These are phyloP conservation scores for Hirtodrosophila trivittata DNA, from an alignment of 2,888 invertebrate genomes.

Conservation along the genomic window DNA sequence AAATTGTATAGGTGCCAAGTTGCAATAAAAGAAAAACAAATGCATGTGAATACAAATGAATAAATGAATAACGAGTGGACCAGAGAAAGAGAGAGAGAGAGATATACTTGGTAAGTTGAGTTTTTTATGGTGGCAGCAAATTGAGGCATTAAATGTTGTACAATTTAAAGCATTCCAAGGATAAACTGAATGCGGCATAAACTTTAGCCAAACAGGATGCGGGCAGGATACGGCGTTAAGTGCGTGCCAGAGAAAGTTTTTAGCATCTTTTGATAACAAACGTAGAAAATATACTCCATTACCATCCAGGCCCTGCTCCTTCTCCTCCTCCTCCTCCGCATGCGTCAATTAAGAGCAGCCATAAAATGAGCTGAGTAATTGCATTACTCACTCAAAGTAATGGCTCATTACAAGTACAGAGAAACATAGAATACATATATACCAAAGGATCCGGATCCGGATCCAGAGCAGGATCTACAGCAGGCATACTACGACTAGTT, in stretches of 20 bases:
- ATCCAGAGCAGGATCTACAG: too few relatives aligned
- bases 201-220: conserved; percentile 5
- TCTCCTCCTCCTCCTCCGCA: background rate
- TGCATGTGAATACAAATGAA: background rate
- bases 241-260: conserved; percentile 1
- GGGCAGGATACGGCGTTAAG: conserved; percentile 1
- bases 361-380: conserved; percentile 45
- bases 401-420: conserved; percentile 28
- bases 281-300: background rate
- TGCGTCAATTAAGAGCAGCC: conserved; percentile 11
- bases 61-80: background rate
- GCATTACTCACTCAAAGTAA: conserved; percentile 49
- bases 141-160: conserved; percentile 2
- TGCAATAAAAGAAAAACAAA: conserved; percentile 6
- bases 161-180: conserved; percentile 4
- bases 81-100: too few relatives aligned
- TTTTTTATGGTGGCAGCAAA: conserved; percentile 1
- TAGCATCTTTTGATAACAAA: background rate
- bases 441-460: too few relatives aligned
- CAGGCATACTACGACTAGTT: too few relatives aligned
- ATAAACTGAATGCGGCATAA: conserved; percentile 3
- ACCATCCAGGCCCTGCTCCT: too few relatives aligned
- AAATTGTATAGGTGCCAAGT: background rate
- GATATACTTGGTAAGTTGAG: too few relatives aligned
- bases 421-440: too few relatives aligned